Conservation (phyloP, 2,797 vertebrate species). For the Labroides dimidiatus region DNA sequence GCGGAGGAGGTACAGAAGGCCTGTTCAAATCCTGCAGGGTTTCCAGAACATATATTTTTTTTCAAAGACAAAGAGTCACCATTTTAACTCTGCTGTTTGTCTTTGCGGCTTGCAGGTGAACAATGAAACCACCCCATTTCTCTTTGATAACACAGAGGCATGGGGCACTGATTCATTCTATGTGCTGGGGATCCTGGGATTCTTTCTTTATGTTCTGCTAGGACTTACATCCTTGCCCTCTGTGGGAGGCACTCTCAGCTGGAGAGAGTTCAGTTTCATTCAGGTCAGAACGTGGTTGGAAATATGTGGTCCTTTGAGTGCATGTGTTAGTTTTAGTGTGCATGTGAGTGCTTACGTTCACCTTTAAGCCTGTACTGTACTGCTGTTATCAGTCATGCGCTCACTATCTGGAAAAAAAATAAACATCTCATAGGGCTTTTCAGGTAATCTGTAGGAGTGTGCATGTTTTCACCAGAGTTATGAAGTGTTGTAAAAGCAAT, state of each 20-base stretch:
- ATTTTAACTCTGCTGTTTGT: neutral
- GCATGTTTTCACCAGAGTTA: conserved; percentile 55
- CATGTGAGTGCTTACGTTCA: conserved; percentile 15
- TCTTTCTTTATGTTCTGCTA: conserved; percentile 89
- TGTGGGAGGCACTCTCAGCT: conserved; percentile 92
- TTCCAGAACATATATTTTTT: conserved; percentile 5
- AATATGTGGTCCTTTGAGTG: conserved; percentile 12
- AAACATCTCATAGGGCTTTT: conserved; percentile 30
- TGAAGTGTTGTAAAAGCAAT: conserved; percentile 61
- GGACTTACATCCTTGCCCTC: conserved; percentile 95
- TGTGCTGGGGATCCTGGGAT: conserved; percentile 89
- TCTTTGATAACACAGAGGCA: conserved; percentile 75
- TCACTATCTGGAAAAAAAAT: conserved; percentile 39
- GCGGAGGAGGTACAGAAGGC: conserved; percentile 66
- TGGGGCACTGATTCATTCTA: conserved; percentile 88
- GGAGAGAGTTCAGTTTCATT: conserved; percentile 94
- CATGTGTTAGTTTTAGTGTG: neutral
- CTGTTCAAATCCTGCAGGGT: conserved; percentile 18
- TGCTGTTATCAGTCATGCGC: conserved; percentile 36
- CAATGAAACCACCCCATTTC: conserved; percentile 81
- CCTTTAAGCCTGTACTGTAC: conserved; percentile 18
- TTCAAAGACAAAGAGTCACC: neutral
- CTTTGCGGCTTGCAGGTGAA: conserved; percentile 68
- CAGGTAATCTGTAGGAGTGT: conserved; percentile 40
- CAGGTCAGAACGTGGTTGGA: conserved; percentile 85